Percentiles rank a stretch among this genome's conserved stretches.
Conservation (phyloP, 2,888 invertebrate species). For the Amblyjoppa proteus region DNA sequence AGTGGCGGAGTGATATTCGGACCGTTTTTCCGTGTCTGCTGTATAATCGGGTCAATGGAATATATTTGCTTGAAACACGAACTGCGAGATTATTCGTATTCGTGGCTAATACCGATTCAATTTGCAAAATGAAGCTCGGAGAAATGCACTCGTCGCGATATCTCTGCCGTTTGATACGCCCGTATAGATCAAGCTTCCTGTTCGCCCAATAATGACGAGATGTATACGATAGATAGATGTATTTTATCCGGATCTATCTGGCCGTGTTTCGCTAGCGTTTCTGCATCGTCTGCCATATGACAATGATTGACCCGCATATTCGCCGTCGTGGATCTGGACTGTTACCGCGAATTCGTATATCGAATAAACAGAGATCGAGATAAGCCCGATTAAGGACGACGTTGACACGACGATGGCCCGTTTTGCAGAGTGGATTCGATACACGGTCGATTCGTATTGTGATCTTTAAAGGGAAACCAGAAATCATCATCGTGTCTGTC, state of each 20-base stretch:
- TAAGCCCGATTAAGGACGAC: constrained; percentile 28
- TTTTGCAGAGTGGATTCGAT: constrained; percentile 9
- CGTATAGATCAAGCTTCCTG: background rate
- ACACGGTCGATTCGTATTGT: background rate
- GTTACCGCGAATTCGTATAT: background rate
- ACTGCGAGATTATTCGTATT: background rate
- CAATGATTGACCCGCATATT: constrained; percentile 1
- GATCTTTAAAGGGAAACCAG: background rate
- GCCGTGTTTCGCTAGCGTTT: background rate
- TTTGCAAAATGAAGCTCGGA: constrained; percentile 5
- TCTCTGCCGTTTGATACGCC: background rate
- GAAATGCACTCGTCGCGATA: background rate
- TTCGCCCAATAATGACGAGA: background rate
- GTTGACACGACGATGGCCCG: constrained; percentile 22
- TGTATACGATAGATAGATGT: background rate
- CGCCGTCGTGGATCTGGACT: constrained; percentile 11
- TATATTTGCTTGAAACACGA: background rate
- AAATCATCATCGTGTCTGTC: too few species aligned
- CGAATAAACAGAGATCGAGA: constrained; percentile 18
- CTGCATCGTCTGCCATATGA: background rate
- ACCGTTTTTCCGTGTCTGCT: background rate
- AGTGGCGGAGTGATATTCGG: background rate
- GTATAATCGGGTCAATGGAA: background rate
- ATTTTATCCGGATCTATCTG: background rate
- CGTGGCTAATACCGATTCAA: background rate